phyloP scores from a whole-genome alignment of 2,797 vertebrate genomes.

The Anas flavirostris region DNA sequence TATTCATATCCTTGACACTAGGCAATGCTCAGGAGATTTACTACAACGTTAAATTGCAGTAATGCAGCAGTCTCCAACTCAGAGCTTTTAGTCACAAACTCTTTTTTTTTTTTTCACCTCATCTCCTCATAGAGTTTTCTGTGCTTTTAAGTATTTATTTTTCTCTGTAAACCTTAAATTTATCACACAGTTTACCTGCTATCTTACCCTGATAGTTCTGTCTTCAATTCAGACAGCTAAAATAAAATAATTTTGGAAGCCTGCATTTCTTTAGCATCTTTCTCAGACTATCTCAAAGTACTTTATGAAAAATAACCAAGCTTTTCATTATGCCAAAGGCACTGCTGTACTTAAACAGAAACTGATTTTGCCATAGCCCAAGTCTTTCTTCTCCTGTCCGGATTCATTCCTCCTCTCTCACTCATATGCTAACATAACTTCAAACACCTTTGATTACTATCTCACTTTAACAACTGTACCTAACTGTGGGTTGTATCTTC shows the following conservation, averaged over 20 bases:
- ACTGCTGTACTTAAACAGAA: background rate
- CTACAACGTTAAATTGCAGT: background rate
- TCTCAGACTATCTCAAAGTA: background rate
- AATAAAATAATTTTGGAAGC: conserved; percentile 4
- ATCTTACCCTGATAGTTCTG: background rate
- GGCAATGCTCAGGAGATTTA: conserved; percentile 9
- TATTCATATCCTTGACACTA: background rate
- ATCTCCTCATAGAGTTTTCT: background rate
- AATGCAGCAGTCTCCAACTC: background rate
- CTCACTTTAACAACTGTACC: background rate
- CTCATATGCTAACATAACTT: background rate
- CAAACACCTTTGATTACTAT: background rate
- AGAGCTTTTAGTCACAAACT: background rate
- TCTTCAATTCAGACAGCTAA: background rate
- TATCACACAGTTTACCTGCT: background rate
- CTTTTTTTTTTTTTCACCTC: conserved; percentile 9
- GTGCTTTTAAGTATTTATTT: background rate
- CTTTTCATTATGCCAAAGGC: background rate
- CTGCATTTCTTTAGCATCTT: background rate
- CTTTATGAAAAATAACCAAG: background rate
- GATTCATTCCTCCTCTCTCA: background rate
- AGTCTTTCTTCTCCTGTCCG: background rate
- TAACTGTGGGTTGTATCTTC: background rate
- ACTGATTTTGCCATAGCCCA: background rate
- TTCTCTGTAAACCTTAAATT: background rate